A percentile compares a stretch with the other conserved stretches of the same genome.
Evolutionary conservation across 2,113 vertebrate genomes (phyloP).

Genomic region (Coreoperca whiteheadi): DNA sequence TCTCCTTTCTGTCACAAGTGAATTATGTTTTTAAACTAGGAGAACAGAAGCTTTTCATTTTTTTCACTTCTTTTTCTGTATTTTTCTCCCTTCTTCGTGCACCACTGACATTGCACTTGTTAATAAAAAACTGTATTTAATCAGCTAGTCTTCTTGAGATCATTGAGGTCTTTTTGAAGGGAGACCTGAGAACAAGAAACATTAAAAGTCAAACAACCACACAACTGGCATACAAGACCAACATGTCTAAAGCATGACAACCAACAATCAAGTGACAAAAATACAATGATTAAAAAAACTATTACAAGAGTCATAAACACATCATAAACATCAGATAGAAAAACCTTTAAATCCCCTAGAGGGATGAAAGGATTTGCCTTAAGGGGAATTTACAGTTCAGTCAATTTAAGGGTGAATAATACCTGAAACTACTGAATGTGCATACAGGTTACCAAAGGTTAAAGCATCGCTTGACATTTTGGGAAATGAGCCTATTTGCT

Average conservation of each 20-base stretch:
- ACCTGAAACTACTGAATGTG: neutral
- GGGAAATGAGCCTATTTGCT: neutral
- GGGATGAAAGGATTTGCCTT: neutral
- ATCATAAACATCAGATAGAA: too few species aligned
- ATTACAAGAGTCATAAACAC: neutral
- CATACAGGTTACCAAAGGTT: neutral
- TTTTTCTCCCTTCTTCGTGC: neutral
- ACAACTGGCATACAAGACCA: neutral
- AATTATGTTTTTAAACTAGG: neutral
- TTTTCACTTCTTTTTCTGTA: neutral
- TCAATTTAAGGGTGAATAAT: neutral
- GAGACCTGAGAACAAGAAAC: neutral
- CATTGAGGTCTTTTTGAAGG: neutral
- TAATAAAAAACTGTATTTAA: slow-evolving; percentile 16
- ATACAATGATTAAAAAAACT: neutral
- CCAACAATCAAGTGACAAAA: neutral
- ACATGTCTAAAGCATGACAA: neutral
- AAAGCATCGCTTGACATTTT: neutral
- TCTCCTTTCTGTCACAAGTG: slow-evolving; percentile 1
- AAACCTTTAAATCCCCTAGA: neutral
- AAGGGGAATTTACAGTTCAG: neutral
- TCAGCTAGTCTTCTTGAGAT: neutral
- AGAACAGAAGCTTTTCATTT: neutral
- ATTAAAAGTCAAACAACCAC: neutral
- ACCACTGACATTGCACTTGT: neutral